phyloP scores from a whole-genome alignment of 2,888 invertebrate species.

The Agelastica alni region DNA sequence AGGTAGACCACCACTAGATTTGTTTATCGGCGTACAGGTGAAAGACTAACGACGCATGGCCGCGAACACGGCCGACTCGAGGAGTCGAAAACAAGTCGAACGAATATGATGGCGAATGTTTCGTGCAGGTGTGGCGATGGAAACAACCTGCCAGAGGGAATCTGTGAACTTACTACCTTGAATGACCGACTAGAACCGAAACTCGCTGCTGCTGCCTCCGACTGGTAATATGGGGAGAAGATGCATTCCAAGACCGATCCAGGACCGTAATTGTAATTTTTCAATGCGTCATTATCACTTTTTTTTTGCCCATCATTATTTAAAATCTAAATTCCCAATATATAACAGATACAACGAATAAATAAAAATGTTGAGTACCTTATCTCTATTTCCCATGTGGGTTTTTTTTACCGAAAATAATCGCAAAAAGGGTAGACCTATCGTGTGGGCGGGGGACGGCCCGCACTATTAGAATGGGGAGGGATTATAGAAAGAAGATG shows the following conservation, averaged over 20 bases:
- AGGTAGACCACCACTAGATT: constrained; percentile 18
- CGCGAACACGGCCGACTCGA: constrained; percentile 2
- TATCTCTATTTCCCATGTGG: too few relatives aligned
- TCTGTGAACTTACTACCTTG: constrained; percentile 48
- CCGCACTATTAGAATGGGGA: too few relatives aligned
- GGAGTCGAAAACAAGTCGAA: constrained; percentile 1
- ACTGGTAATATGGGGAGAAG: constrained; percentile 27
- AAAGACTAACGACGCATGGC: constrained; percentile 18
- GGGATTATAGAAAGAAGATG: too few relatives aligned
- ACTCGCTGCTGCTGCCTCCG: constrained; percentile 32
- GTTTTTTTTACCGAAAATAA: too few relatives aligned
- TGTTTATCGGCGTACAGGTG: constrained; percentile 18
- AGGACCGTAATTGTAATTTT: constrained; percentile 21
- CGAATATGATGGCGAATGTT: constrained; percentile 9
- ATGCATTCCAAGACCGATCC: constrained; percentile 25
- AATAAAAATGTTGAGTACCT: too few relatives aligned
- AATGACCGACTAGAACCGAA: constrained; percentile 47
- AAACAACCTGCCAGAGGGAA: constrained; percentile 43
- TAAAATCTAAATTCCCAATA: not conserved
- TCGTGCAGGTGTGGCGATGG: constrained; percentile 30
- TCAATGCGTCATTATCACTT: too few relatives aligned
- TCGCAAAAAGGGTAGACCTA: too few relatives aligned
- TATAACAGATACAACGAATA: too few relatives aligned
- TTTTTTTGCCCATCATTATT: not conserved
- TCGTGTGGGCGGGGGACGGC: too few relatives aligned